phyloP scores from a whole-genome alignment of 2,888 invertebrate species.

The Luffia ferchaultella region DNA sequence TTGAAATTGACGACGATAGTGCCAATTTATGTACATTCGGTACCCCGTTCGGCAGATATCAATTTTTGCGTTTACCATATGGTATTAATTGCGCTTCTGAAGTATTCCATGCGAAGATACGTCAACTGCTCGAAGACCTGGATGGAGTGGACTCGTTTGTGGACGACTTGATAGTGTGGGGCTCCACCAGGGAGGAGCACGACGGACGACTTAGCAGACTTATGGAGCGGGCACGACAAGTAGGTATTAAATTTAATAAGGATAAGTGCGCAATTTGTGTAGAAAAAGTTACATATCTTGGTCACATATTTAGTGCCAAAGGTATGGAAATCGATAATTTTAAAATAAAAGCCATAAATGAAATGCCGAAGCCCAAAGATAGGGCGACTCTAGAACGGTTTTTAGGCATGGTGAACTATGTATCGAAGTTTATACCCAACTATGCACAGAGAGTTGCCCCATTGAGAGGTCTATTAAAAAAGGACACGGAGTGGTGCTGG shows the following conservation, averaged over 20 bases:
- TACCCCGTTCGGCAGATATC: too few species aligned
- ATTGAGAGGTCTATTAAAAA: slow-evolving; percentile 4
- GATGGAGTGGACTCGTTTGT: slow-evolving; percentile 13
- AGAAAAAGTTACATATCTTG: slow-evolving; percentile 15
- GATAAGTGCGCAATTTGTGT: slow-evolving; percentile 10
- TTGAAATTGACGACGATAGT: slow-evolving; percentile 2
- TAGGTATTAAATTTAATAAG: slow-evolving; percentile 17
- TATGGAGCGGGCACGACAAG: slow-evolving; percentile 10
- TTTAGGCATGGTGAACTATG: slow-evolving; percentile 20
- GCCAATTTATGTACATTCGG: slow-evolving; percentile 1
- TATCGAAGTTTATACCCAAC: slow-evolving; percentile 19
- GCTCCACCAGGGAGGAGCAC: too few species aligned
- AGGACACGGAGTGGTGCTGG: slow-evolving; percentile 11
- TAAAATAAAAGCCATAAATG: slow-evolving; percentile 18
- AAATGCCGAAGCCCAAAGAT: slow-evolving; percentile 15
- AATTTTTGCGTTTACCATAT: too few species aligned
- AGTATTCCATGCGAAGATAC: slow-evolving; percentile 9
- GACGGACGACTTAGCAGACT: too few species aligned
- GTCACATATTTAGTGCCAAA: slow-evolving; percentile 14
- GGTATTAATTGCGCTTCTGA: slow-evolving; percentile 10
- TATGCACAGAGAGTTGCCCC: slow-evolving; percentile 8
- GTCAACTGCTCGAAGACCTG: too few species aligned
- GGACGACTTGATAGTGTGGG: slow-evolving; percentile 16
- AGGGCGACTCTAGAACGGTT: slow-evolving; percentile 17
- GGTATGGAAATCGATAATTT: slow-evolving; percentile 13